Percentiles rank a stretch among this genome's conserved stretches.
These are phyloP conservation scores for Megaceryle maxima DNA, from an alignment of 2,113 vertebrate genomes.

Conservation along the genomic window DNA sequence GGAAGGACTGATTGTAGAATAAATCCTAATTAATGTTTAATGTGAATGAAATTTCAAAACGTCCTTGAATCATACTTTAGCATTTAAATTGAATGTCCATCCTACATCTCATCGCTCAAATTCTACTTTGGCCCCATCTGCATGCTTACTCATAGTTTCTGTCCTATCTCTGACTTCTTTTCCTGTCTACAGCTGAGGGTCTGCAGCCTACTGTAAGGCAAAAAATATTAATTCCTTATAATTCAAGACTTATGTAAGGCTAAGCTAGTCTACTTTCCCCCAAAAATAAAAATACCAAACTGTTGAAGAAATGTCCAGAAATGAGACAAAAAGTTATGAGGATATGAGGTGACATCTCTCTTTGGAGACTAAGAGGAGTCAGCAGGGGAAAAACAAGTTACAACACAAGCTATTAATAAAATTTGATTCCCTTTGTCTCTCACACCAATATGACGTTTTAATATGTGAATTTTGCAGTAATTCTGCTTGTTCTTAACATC, in stretches of 20 bases:
- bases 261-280: neutral
- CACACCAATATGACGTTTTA: neutral
- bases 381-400: neutral
- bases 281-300: neutral
- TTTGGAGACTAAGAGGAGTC: neutral
- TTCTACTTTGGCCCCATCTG: neutral
- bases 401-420: neutral
- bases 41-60: neutral
- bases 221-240: neutral
- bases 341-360: neutral
- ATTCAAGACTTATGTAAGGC: neutral
- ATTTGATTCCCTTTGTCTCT: neutral
- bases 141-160: neutral
- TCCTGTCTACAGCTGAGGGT: neutral
- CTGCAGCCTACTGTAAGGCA: neutral
- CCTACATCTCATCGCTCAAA: neutral
- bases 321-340: neutral
- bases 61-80: neutral
- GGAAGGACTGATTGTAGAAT: neutral
- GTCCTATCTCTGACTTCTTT: neutral
- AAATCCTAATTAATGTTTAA: neutral
- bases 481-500: neutral
- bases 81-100: neutral
- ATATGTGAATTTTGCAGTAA: neutral
- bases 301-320: neutral